Base-by-base conservation (phyloP, 2,888 invertebrate species). In the Orthosia incerta region DNA sequence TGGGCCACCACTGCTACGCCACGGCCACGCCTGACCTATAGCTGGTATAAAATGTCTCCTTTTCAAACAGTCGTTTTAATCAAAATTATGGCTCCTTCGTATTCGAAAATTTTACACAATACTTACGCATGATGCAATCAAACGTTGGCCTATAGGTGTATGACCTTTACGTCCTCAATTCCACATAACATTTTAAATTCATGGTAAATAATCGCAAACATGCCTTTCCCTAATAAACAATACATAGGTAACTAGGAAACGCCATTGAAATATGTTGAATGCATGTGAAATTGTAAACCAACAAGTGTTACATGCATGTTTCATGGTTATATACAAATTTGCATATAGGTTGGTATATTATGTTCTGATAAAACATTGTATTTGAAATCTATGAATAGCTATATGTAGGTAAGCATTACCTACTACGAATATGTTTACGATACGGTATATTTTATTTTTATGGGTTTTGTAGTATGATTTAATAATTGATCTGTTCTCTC, bases 161-260 rank as follows among this genome's bases (percentile, higher is more conserved):
- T 63, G 50, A 59, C 77, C 51, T 68, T 57, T 59, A 31, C 31
- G 20, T 18, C 56, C 48, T 3, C 13, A 16, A 39, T n/a, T 20
- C n/a, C 51, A 71, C 15, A 51, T 39, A 53, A 48, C 31, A 71
- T 74, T 78, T 53, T 18, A 71, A 48, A 78, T 53, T 53, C 39
- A 71, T 48, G 15, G 23, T 71, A 26, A 9, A 23, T 51, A 20
- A n/a, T 62, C 56, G n/a, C 16, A 62, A 15, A 61, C 20, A 67
- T 50, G 16, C 64, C 56, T 62, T 53, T 79, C 79, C 53, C 65
- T 48, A n/a, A 16, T 79, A 60, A 45, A 81, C 64, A 65, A 79
- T 68, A 62, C 59, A 59, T 45, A 13, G 13, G 48, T 61, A 59
- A 51, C 5, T 59, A 61, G 48, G 12, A 56, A 70, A 59, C 53